phyloP scores from a whole-genome alignment of 2,797 vertebrate species.

The Molossus molossus region DNA sequence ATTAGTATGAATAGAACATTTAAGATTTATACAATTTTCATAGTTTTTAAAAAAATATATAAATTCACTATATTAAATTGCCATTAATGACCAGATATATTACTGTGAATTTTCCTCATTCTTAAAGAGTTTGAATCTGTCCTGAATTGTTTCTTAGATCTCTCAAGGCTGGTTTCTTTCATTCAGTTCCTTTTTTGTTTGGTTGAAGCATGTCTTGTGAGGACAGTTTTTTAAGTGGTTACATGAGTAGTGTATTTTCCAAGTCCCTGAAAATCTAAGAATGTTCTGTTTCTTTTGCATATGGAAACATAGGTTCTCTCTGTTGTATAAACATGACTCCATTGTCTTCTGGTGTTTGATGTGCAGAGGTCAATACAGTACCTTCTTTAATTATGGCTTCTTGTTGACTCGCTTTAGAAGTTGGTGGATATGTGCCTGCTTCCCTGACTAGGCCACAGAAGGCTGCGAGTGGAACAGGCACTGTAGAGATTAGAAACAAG shows the following conservation, averaged over 20 bases:
- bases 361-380: background rate
- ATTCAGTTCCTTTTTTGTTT: conserved; percentile 59
- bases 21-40: conserved; percentile 19
- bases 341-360: background rate
- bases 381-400: conserved; percentile 67
- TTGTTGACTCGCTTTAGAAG: conserved; percentile 70
- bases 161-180: conserved; percentile 42
- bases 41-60: background rate
- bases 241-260: background rate
- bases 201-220: conserved; percentile 61
- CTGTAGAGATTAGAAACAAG: conserved; percentile 70
- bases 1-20: conserved; percentile 47
- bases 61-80: conserved; percentile 1
- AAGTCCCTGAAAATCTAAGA: conserved; percentile 17
- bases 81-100: conserved; percentile 53
- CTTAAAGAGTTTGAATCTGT: conserved; percentile 7
- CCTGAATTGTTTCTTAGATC: conserved; percentile 27
- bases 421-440: conserved; percentile 62
- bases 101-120: conserved; percentile 13
- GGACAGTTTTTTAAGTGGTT: conserved; percentile 16
- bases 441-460: conserved; percentile 74
- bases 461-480: conserved; percentile 70
- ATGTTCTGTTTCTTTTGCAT: background rate
- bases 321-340: background rate
- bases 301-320: background rate